Conservation (phyloP, 2,113 vertebrate genomes). For the Chlamydotis undulata region DNA sequence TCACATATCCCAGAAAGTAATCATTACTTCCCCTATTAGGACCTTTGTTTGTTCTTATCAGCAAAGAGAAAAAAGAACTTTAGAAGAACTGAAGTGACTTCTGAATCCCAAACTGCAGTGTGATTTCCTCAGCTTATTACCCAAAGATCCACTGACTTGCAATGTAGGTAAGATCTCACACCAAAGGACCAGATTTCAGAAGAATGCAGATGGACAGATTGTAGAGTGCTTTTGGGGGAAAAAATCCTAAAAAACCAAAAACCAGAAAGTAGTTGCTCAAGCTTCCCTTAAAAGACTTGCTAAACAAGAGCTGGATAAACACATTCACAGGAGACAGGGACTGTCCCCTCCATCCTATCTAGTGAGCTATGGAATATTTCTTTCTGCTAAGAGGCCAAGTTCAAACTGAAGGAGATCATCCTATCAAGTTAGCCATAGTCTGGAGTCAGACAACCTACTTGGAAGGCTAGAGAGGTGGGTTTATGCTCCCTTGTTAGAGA, state of each 20-base stretch:
- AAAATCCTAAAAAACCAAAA: background rate
- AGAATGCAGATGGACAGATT: background rate
- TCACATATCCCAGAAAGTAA: background rate
- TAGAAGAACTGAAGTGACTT: background rate
- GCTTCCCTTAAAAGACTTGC: background rate
- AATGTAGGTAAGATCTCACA: accelerated
- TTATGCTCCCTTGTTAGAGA: background rate
- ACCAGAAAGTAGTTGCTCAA: background rate
- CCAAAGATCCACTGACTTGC: background rate
- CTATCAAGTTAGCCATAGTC: background rate
- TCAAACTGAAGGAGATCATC: background rate
- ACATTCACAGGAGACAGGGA: background rate
- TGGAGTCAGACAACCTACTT: background rate
- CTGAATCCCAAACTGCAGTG: background rate
- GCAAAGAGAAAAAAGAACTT: background rate
- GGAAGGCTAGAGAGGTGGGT: background rate
- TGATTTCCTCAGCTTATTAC: background rate
- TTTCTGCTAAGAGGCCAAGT: background rate
- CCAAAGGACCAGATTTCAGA: background rate
- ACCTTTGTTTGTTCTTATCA: background rate
- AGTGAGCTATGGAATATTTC: background rate
- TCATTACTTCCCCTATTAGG: background rate
- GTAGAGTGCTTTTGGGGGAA: no score
- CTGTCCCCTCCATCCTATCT: background rate
- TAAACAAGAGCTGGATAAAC: background rate